phyloP scores from a whole-genome alignment of 1,140 invertebrate genomes.

The Trachymyrmex septentrionalis region DNA sequence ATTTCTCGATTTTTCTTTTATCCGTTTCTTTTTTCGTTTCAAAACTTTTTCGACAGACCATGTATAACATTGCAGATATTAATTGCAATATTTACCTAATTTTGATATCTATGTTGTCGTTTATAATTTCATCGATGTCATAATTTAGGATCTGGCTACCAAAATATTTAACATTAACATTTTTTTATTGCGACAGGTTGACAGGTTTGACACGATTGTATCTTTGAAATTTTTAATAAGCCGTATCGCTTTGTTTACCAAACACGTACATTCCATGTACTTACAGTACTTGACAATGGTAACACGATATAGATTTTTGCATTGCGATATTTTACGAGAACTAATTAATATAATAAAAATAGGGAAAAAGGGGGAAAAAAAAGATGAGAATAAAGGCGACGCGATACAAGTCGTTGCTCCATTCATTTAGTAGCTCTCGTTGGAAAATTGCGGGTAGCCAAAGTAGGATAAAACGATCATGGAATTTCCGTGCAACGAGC shows the following conservation, averaged over 20 bases:
- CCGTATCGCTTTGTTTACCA: no score
- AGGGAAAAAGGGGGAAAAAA: background rate
- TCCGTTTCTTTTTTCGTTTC: no score
- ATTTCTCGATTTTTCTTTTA: no score
- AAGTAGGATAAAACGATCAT: conserved; percentile 33
- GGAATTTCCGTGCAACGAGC: conserved; percentile 15
- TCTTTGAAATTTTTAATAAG: no score
- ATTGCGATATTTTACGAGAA: background rate
- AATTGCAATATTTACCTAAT: background rate
- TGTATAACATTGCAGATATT: background rate
- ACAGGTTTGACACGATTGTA: no score
- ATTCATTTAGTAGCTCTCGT: conserved; percentile 23
- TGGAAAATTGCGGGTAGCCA: conserved; percentile 45
- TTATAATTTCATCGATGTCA: background rate
- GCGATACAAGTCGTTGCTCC: conserved; percentile 33
- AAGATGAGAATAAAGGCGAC: background rate
- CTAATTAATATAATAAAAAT: conserved; percentile 38
- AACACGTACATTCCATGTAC: no score
- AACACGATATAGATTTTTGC: background rate
- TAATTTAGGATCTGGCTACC: background rate
- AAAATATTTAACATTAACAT: no score
- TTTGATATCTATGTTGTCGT: background rate
- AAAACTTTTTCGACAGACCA: no score
- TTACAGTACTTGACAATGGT: no score
- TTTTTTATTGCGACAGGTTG: no score